Evolutionary conservation across 2,888 invertebrate species (phyloP).

Genomic region (Drosophila testacea): DNA sequence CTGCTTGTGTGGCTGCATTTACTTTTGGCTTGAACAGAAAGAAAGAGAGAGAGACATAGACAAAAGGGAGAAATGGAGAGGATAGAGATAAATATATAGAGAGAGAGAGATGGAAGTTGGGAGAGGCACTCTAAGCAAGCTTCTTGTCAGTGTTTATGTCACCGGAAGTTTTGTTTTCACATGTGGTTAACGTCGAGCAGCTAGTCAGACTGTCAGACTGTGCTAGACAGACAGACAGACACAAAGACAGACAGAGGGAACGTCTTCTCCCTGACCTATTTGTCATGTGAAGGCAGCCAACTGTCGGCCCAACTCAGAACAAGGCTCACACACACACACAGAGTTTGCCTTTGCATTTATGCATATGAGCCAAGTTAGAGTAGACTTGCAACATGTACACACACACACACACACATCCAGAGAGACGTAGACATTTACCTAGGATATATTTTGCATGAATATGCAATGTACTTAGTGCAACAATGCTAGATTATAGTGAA

Average conservation of each 20-base stretch:
- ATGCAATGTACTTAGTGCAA: slow-evolving; percentile 81
- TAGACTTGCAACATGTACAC: slow-evolving; percentile 17
- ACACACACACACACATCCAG: not conserved
- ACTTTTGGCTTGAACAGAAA: slow-evolving; percentile 45
- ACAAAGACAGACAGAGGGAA: slow-evolving; percentile 18
- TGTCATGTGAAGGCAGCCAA: slow-evolving; percentile 53
- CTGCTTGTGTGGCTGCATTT: slow-evolving; percentile 71
- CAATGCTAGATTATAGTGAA: slow-evolving; percentile 78
- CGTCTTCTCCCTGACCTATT: slow-evolving; percentile 68
- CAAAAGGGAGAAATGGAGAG: too few relatives aligned
- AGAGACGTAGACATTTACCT: slow-evolving; percentile 33
- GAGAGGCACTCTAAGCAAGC: slow-evolving; percentile 68
- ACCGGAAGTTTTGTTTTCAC: slow-evolving; percentile 81
- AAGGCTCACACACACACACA: slow-evolving; percentile 12
- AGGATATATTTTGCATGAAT: slow-evolving; percentile 71
- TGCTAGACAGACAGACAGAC: slow-evolving; percentile 5
- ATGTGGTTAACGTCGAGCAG: slow-evolving; percentile 78
- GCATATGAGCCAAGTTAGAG: slow-evolving; percentile 63
- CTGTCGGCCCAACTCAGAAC: slow-evolving; percentile 29
- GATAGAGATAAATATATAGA: too few relatives aligned
- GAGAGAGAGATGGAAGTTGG: not conserved
- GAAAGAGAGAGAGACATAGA: not conserved
- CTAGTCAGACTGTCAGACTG: slow-evolving; percentile 43
- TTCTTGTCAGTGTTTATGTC: slow-evolving; percentile 80
- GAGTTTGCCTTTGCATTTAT: slow-evolving; percentile 60